Evolutionary conservation across 2,888 invertebrate genomes (phyloP), one percentile per base, ranked within the genome.

Genomic region (Scaptomyza reducta): DNA sequence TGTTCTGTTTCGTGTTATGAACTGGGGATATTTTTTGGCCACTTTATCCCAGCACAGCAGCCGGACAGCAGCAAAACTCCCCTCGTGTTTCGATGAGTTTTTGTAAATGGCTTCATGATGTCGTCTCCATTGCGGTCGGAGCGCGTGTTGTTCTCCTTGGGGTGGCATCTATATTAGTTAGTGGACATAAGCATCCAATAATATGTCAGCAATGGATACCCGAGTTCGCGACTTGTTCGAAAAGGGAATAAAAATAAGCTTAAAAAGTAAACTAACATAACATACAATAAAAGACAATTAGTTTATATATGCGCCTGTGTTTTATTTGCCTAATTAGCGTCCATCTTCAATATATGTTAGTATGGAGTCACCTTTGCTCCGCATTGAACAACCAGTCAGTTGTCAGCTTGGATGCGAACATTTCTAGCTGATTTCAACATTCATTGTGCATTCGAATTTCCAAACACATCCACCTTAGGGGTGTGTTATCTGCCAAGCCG

Each of bases 1-100:
- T 91, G 86, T 89, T 77, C 86, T 77, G 79, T 80, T 82, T 82
- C 81, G 71, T 80, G 79, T 78, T 82, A 74, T 84, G 84, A 88
- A 80, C 80, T 76, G 78, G 66, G 85, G 41, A 88, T 81, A 87
- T 49, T 49, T 22, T 47, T 87, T 70, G 85, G 83, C 76, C 75
- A 69, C 84, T 74, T 70, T 38, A 14, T 3, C 38, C 6, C 35
- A 35, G 70, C 66, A 71, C 50, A 70, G 25, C 59, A 35, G 75
- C 67, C 54, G 61, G 74, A 50, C 70, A 74, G 35, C 18, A 42
- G 41, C 31, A 53, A 33, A 42, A 33, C 7, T 10, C 40, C 18
- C 33, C n/a, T 60, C 51, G 54, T 63, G 65, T 56, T 22, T 2
- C 57, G 65, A 68, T 56, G 54, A 64, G 38, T 47, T 13, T 47